Conservation (phyloP, 64 coral and sea anemone genomes). For the Cladopsammia gracilis region DNA sequence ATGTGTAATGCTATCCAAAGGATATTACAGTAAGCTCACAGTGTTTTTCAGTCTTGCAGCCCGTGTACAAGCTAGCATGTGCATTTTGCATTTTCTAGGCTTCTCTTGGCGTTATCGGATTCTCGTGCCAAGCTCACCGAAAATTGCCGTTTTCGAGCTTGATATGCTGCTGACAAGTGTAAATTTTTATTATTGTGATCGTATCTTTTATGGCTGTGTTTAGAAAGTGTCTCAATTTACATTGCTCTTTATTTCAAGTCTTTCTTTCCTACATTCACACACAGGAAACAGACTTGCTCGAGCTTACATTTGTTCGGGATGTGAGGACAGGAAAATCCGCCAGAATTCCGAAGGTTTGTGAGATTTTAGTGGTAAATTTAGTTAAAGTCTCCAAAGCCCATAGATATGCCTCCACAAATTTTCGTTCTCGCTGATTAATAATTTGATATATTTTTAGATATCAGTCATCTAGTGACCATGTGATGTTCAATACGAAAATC, state of each 20-base stretch:
- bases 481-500: background rate
- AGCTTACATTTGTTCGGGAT: slow-evolving; percentile 60
- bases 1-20: background rate
- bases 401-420: background rate
- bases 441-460: background rate
- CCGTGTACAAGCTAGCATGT: background rate
- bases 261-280: background rate
- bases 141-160: background rate
- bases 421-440: slow-evolving; percentile 19
- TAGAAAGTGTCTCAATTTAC: slow-evolving; percentile 6
- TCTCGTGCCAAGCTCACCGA: background rate
- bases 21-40: background rate
- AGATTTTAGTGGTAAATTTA: background rate
- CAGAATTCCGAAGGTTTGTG: slow-evolving; percentile 74
- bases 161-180: slow-evolving; percentile 21
- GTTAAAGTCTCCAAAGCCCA: slow-evolving; percentile 11
- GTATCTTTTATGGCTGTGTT: slow-evolving; percentile 38
- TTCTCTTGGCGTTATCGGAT: background rate
- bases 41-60: background rate
- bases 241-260: background rate
- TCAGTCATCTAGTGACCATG: background rate
- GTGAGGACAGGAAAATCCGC: slow-evolving; percentile 67
- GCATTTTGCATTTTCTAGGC: slow-evolving; percentile 5
- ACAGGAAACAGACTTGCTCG: slow-evolving; percentile 70
- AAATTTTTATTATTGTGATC: slow-evolving; percentile 13